Conservation (phyloP, 2,113 vertebrate species). For the Procavia capensis region DNA sequence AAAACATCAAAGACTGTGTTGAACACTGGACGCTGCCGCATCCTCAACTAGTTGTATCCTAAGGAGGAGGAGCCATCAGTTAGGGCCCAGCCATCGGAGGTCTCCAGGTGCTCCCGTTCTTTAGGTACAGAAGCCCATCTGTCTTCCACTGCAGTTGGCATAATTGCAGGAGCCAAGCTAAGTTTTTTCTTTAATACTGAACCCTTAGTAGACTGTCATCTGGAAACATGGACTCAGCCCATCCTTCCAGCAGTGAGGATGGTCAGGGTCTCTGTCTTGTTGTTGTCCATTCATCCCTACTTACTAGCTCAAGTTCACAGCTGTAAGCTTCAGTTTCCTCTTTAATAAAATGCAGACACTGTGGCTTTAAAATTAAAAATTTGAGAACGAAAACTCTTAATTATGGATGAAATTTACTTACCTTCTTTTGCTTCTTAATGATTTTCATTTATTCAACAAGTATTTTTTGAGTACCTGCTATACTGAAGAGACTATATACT, state of each 20-base stretch:
- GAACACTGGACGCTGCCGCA: conserved; percentile 20
- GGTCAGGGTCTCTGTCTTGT: neutral
- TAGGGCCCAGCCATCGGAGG: neutral
- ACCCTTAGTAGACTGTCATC: neutral
- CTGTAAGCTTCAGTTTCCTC: neutral
- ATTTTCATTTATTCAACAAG: conserved; percentile 48
- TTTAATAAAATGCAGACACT: neutral
- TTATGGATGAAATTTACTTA: conserved; percentile 5
- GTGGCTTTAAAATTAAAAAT: conserved; percentile 25
- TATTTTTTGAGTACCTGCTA: neutral
- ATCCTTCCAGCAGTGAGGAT: neutral
- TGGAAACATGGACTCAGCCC: conserved; percentile 31
- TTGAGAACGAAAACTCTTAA: neutral
- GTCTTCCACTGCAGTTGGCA: neutral
- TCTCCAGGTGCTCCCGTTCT: neutral
- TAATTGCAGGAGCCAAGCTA: conserved; percentile 40
- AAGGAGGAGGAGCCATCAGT: conserved; percentile 33
- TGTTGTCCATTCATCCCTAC: neutral
- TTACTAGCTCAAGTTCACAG: conserved; percentile 5
- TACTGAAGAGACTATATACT: neutral
- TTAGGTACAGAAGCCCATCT: conserved; percentile 5
- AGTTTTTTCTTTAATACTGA: conserved; percentile 42
- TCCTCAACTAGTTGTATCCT: conserved; percentile 4
- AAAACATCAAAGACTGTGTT: neutral
- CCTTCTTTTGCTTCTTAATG: neutral